Evolutionary conservation across 2,888 invertebrate genomes (phyloP).

Genomic region (Drosophila mimica): DNA sequence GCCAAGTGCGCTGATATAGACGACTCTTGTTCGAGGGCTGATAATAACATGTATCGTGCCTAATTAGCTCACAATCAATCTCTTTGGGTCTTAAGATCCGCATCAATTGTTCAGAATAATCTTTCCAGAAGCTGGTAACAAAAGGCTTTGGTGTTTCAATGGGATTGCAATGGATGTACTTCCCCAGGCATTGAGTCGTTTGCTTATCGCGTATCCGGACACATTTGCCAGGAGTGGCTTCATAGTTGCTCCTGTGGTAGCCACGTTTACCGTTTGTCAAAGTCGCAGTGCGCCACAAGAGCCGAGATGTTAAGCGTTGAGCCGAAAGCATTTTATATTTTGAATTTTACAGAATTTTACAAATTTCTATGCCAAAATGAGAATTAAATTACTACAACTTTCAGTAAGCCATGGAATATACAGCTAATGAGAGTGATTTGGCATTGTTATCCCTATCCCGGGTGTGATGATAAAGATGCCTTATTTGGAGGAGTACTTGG

Average conservation of each 20-base stretch:
- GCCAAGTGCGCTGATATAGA: constrained; percentile 55
- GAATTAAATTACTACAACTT: background rate
- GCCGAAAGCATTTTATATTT: constrained; percentile 22
- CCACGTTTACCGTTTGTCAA: background rate
- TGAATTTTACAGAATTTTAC: constrained; percentile 1
- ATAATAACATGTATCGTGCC: constrained; percentile 35
- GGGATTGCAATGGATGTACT: background rate
- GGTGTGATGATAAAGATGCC: background rate
- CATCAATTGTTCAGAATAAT: constrained; percentile 35
- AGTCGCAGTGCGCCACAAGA: background rate
- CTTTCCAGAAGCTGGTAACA: background rate
- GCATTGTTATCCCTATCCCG: background rate
- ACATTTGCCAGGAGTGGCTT: constrained; percentile 27
- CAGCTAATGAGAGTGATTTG: background rate
- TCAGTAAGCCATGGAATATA: background rate
- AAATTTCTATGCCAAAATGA: constrained; percentile 4
- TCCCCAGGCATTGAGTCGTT: background rate
- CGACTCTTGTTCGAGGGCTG: constrained; percentile 48
- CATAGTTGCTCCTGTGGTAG: constrained; percentile 47
- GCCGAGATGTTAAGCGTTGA: background rate
- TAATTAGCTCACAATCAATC: constrained; percentile 26
- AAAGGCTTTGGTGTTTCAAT: background rate
- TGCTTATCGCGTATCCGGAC: constrained; percentile 19
- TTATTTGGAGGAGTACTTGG: background rate
- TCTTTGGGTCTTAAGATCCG: constrained; percentile 11